phyloP scores from a whole-genome alignment of 1,140 invertebrate genomes.

The Cyphomyrmex costatus region DNA sequence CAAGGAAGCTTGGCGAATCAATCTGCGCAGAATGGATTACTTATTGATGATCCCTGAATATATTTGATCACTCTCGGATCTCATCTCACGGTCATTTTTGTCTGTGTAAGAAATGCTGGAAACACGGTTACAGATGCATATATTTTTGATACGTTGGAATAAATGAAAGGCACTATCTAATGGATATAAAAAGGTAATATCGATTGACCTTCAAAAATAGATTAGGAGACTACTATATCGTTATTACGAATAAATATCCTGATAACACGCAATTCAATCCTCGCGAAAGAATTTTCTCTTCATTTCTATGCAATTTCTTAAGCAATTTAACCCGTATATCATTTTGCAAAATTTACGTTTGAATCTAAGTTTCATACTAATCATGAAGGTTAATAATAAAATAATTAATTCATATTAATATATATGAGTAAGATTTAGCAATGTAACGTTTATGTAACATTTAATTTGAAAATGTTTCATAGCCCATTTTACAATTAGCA shows the following conservation, averaged over 20 bases:
- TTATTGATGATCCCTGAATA: conserved; percentile 12
- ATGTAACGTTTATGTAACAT: not conserved
- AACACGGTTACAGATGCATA: not conserved
- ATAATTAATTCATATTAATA: not conserved
- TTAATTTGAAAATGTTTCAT: not conserved
- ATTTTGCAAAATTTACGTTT: conserved; percentile 19
- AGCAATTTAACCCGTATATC: not conserved
- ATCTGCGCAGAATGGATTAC: not conserved
- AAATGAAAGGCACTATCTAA: conserved; percentile 9
- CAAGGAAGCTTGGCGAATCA: conserved; percentile 19
- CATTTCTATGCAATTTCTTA: not conserved
- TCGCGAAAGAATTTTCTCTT: not conserved
- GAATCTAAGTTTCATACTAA: no score
- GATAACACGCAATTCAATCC: conserved; percentile 43
- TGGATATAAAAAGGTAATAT: not conserved
- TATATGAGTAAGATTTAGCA: not conserved
- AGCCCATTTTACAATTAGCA: not conserved
- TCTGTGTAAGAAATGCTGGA: not conserved
- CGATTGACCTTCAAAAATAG: conserved; percentile 27
- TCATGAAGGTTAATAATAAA: not conserved
- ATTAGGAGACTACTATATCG: not conserved
- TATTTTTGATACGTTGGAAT: not conserved
- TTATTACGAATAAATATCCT: not conserved
- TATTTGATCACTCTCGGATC: conserved; percentile 31
- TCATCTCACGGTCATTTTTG: conserved; percentile 23